Evolutionary conservation across 2,888 invertebrate species (phyloP).

Genomic region (Heliconius ethilla): DNA sequence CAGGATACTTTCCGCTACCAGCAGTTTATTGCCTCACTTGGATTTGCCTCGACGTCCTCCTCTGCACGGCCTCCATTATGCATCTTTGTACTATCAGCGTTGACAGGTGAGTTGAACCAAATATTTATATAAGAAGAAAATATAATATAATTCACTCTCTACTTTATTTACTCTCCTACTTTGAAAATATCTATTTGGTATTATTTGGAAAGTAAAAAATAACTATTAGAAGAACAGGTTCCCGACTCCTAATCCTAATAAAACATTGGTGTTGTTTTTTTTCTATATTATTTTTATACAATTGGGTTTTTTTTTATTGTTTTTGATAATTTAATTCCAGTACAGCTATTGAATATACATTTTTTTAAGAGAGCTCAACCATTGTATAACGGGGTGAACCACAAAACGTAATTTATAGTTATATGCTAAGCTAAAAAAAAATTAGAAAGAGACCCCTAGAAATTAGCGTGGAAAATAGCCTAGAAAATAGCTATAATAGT

Average conservation of each 20-base stretch:
- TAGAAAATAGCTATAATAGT: too few species aligned
- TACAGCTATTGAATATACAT: not conserved
- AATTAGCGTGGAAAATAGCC: too few species aligned
- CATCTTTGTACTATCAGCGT: constrained; percentile 98
- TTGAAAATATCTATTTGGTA: not conserved
- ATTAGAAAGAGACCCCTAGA: too few species aligned
- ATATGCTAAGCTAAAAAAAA: not conserved
- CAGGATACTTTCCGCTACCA: constrained; percentile 91
- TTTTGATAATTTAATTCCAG: too few species aligned
- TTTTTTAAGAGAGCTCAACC: not conserved
- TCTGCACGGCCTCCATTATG: constrained; percentile 98
- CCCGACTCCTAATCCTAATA: too few species aligned
- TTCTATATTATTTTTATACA: too few species aligned
- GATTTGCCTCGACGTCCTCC: constrained; percentile 97
- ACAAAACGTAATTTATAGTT: constrained; percentile 27
- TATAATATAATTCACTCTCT: too few species aligned
- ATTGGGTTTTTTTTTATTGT: too few species aligned
- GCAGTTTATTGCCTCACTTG: constrained; percentile 94
- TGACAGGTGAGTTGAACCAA: constrained; percentile 83
- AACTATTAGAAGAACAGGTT: too few species aligned
- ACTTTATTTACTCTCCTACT: too few species aligned
- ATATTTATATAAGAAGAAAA: not conserved
- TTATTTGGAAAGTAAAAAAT: too few species aligned
- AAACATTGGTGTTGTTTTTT: too few species aligned
- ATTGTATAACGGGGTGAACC: not conserved